Evolutionary conservation across 2,797 vertebrate genomes (phyloP).

Genomic region (Alauda arvensis): DNA sequence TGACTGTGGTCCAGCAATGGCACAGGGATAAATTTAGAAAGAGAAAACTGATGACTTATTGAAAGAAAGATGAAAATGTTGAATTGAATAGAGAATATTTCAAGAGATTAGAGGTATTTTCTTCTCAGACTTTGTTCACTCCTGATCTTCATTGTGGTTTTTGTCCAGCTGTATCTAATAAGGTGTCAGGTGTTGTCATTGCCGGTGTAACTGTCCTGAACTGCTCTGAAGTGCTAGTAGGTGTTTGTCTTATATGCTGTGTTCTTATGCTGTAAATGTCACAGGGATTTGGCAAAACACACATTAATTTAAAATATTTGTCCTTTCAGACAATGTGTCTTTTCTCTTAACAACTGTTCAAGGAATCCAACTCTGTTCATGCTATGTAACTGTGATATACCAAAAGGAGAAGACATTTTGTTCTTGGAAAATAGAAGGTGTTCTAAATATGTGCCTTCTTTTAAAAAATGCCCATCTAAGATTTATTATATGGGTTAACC

Average conservation of each 20-base stretch:
- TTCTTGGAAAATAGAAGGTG: not conserved
- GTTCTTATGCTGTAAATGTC: not conserved
- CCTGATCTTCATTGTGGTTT: not conserved
- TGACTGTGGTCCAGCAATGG: not conserved
- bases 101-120: not conserved
- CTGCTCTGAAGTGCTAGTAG: not conserved
- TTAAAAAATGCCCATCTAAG: not conserved
- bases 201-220: not conserved
- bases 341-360: not conserved
- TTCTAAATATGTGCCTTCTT: not conserved
- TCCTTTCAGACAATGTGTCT: not conserved
- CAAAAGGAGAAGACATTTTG: not conserved
- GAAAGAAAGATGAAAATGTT: not conserved
- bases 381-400: not conserved
- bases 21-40: not conserved
- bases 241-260: not conserved
- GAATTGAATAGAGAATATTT: not conserved
- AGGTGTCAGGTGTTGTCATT: not conserved
- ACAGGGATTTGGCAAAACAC: not conserved
- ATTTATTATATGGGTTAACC: not conserved
- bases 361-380: not conserved
- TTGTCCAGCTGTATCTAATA: not conserved
- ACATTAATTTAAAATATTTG: not conserved
- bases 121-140: rapidly evolving
- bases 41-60: not conserved